A percentile compares a stretch with the other conserved stretches of the same genome.
Evolutionary conservation across 2,113 vertebrate species (phyloP).

Genomic region (Micromys minutus): DNA sequence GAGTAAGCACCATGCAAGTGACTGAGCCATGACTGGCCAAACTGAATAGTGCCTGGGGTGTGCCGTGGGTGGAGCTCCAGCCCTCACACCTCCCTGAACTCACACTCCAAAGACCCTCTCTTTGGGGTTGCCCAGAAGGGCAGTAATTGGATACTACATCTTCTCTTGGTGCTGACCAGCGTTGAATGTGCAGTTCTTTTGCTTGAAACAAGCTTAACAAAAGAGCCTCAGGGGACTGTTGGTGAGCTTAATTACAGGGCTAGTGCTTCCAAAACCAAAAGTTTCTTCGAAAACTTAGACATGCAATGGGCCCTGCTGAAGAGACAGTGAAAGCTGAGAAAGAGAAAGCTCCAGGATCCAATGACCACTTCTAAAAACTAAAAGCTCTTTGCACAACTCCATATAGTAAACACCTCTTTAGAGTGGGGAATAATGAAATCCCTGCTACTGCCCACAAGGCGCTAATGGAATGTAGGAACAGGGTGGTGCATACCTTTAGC

Average conservation of each 20-base stretch:
- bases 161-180: conserved; percentile 44
- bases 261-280: conserved; percentile 33
- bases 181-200: conserved; percentile 69
- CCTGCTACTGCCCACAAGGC: neutral
- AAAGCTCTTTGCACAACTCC: neutral
- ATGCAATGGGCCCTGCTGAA: neutral
- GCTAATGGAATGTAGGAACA: neutral
- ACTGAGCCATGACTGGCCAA: neutral
- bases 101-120: neutral
- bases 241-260: conserved; percentile 66
- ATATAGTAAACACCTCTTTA: neutral
- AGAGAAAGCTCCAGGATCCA: neutral
- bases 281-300: conserved; percentile 66
- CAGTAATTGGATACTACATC: conserved; percentile 59
- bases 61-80: neutral
- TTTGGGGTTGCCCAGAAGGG: neutral
- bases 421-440: neutral
- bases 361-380: neutral
- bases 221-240: conserved; percentile 58
- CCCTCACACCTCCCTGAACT: neutral
- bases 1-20: neutral
- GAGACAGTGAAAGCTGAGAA: neutral
- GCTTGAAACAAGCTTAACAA: conserved; percentile 63
- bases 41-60: neutral
- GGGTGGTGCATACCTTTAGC: neutral